phyloP scores from a whole-genome alignment of 2,888 invertebrate genomes.

The Mallateleia sp. region DNA sequence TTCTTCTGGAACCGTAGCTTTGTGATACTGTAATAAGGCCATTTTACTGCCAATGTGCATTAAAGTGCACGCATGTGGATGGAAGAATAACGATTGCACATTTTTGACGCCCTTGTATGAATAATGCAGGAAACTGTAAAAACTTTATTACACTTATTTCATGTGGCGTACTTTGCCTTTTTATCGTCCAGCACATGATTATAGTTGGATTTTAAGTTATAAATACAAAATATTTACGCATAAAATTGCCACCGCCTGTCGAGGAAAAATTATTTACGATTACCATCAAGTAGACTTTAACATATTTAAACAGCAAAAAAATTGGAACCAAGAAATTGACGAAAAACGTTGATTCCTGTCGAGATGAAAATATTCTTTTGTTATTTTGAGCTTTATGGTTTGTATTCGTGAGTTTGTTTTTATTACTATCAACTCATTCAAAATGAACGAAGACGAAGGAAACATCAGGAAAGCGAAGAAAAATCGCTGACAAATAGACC shows the following conservation, averaged over 20 bases:
- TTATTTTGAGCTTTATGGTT: not conserved
- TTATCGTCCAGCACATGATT: conserved; percentile 42
- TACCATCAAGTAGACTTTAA: not conserved
- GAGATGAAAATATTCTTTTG: not conserved
- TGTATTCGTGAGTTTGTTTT: conserved; percentile 5
- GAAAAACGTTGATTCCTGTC: not conserved
- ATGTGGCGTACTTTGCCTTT: conserved; percentile 37
- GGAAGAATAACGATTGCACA: conserved; percentile 58
- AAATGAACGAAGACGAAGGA: conserved; percentile 43
- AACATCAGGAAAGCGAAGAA: conserved; percentile 43
- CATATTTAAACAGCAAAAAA: not conserved
- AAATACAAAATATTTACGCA: conserved; percentile 39
- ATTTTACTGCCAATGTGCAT: conserved; percentile 54
- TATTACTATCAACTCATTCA: conserved; percentile 55
- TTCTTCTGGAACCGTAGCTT: conserved; percentile 46
- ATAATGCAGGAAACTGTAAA: conserved; percentile 66
- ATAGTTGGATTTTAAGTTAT: conserved; percentile 41
- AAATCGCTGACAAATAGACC: conserved; percentile 64
- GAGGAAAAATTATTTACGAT: conserved; percentile 3
- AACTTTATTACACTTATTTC: conserved; percentile 64
- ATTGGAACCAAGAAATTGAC: not conserved
- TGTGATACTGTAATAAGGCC: conserved; percentile 59
- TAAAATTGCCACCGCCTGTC: not conserved
- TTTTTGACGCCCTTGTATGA: conserved; percentile 62
- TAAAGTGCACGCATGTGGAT: conserved; percentile 58